A percentile compares a stretch with the other conserved stretches of the same genome.
phyloP scores from a whole-genome alignment of 2,888 invertebrate genomes.

The Acanthococcus lagerstroemiae region DNA sequence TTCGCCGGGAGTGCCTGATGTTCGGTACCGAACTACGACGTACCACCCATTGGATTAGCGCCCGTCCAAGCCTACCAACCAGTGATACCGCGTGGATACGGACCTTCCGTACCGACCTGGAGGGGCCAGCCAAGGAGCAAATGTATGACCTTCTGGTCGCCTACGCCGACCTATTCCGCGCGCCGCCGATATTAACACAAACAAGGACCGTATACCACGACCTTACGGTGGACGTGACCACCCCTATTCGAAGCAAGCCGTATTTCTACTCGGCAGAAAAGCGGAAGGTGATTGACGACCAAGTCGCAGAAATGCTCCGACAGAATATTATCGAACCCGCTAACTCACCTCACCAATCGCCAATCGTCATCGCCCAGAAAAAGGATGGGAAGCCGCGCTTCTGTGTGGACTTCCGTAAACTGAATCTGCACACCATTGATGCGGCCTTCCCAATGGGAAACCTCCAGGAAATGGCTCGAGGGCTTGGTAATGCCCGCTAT shows the following conservation, averaged over 20 bases:
- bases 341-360: conserved; percentile 8
- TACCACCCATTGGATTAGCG: too few relatives aligned
- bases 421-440: conserved; percentile 17
- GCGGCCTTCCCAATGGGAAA: conserved; percentile 22
- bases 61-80: too few relatives aligned
- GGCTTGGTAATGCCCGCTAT: conserved; percentile 13
- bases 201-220: background rate
- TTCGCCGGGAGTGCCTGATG: background rate
- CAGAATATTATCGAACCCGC: conserved; percentile 11
- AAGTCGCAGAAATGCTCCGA: background rate
- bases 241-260: background rate
- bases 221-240: background rate
- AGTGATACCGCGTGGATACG: too few relatives aligned
- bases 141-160: background rate
- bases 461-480: conserved; percentile 17
- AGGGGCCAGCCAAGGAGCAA: background rate
- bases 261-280: background rate
- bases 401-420: conserved; percentile 22
- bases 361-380: conserved; percentile 8
- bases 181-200: background rate
- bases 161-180: background rate
- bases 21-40: too few relatives aligned
- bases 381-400: background rate
- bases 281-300: background rate
- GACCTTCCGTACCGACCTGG: background rate